phyloP scores from a whole-genome alignment of 2,888 invertebrate genomes.

The Oscheius sp. region DNA sequence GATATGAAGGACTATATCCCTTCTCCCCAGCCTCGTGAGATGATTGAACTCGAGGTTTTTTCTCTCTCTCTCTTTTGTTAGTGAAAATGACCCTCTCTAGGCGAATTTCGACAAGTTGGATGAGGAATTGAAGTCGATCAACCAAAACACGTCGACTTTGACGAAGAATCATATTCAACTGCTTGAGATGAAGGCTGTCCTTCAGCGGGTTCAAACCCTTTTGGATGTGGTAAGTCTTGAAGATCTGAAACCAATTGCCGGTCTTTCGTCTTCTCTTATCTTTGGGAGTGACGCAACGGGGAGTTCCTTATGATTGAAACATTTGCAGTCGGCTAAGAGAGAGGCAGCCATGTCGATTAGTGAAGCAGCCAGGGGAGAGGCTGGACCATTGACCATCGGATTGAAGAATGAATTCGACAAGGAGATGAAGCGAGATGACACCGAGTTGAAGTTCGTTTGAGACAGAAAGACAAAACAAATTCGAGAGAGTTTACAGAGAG shows the following conservation, averaged over 20 bases:
- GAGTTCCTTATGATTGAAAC: not conserved
- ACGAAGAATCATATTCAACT: conserved; percentile 57
- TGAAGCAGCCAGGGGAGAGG: conserved; percentile 54
- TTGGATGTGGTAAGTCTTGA: conserved; percentile 49
- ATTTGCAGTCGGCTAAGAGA: conserved; percentile 46
- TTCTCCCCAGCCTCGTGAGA: conserved; percentile 62
- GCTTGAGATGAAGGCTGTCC: conserved; percentile 60
- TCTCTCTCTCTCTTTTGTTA: not conserved
- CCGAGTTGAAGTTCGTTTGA: conserved; percentile 46
- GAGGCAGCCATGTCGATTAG: conserved; percentile 61
- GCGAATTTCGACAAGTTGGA: conserved; percentile 64
- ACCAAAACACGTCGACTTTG: conserved; percentile 53
- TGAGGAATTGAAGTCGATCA: conserved; percentile 60
- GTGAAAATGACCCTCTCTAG: conserved; percentile 30
- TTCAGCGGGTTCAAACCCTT: conserved; percentile 52
- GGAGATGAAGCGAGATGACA: conserved; percentile 43
- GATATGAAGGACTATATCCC: conserved; percentile 53
- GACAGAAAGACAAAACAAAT: not conserved
- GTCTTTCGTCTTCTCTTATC: conserved; percentile 26
- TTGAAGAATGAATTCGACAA: conserved; percentile 41
- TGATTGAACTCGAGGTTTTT: conserved; percentile 58
- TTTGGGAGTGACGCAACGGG: not conserved
- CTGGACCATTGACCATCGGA: conserved; percentile 47
- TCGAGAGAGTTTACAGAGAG: too few relatives aligned
- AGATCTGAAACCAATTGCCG: conserved; percentile 15